phyloP scores from a whole-genome alignment of 2,888 invertebrate species.

The Hecatera dysodea region DNA sequence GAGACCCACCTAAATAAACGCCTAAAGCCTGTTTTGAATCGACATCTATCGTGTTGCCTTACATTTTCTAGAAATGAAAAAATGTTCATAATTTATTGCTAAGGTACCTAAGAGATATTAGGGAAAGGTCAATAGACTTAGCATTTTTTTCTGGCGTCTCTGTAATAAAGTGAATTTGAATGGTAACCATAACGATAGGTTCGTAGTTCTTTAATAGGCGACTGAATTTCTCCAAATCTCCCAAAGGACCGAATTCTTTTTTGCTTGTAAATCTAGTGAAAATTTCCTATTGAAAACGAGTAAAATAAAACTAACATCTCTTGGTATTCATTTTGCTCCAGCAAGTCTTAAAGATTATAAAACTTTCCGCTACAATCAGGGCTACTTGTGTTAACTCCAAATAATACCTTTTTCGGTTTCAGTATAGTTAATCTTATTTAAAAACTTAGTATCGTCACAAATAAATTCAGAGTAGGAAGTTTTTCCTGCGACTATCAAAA shows the following conservation, averaged over 20 bases:
- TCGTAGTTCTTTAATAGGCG: not conserved
- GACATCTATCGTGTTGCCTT: too few species aligned
- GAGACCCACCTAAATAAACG: too few species aligned
- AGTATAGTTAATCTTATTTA: slow-evolving; percentile 14
- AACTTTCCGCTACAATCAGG: slow-evolving; percentile 5
- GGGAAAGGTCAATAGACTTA: too few species aligned
- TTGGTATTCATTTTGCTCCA: slow-evolving; percentile 1
- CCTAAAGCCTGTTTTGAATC: too few species aligned
- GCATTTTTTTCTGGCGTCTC: too few species aligned
- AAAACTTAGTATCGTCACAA: slow-evolving; percentile 15
- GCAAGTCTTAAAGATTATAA: not conserved
- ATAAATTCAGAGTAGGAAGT: slow-evolving; percentile 4
- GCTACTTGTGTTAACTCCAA: slow-evolving; percentile 20
- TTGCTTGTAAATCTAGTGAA: slow-evolving; percentile 2
- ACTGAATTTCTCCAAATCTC: slow-evolving; percentile 16
- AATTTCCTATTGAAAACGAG: not conserved
- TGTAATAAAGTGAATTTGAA: not conserved
- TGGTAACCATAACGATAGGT: not conserved
- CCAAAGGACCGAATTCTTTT: slow-evolving; percentile 23
- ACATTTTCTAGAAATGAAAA: too few species aligned
- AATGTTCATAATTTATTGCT: too few species aligned
- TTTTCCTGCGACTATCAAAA: slow-evolving; percentile 3
- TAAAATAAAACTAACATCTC: not conserved
- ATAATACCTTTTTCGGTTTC: slow-evolving; percentile 24
- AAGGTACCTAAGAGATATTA: too few species aligned